Base-by-base conservation (phyloP, 1,140 invertebrate genomes). In the Chrysomallon squamiferum region DNA sequence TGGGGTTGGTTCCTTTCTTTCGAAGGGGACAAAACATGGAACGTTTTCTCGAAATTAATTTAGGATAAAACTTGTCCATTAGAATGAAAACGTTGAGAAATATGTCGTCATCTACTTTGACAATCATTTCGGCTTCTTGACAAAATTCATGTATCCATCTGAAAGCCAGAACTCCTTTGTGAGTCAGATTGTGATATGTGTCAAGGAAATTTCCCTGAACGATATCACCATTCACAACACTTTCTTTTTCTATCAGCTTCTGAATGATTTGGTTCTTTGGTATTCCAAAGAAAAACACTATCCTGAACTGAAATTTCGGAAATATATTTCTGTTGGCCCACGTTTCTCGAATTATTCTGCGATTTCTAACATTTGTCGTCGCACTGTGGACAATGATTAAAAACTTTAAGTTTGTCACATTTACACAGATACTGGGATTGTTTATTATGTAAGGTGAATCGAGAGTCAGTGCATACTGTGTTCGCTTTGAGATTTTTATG, bases 21-120 rank as follows among this genome's bases (percentile, higher is more conserved):
- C 66, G 59, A 18, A 71, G 41, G 49, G 71, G 64, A 54, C 76
- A 78, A 6, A 68, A 20, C 38, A 78, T 71, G 25, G 59, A 49
- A 35, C 56, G 65, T n/a, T 49, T 25, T 7, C 41, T 13, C 5
- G 41, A 33, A 22, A 56, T 58, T 27, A 60, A 43, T 15, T 50
- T 59, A 2, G 50, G 47, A 13, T 66, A 52, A 30, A 68, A 43
- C 7, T 67, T 35, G 2, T 66, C 47, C 22, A 79, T 29, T 6
- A 79, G 32, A 15, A 66, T 63, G 38, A 90, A 90, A 4, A 94
- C 75, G 84, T 95, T 92, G n/a, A 94, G 88, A 43, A 93, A 90
- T 64, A 92, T 92, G 78, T 96, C 94, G 82, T 96, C 94, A 81
- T 97, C 94, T 81, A 93, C 90, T 88, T 96, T 97, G 9, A 96